A percentile compares a stretch with the other conserved stretches of the same genome.
These are phyloP conservation scores for Parasteatoda lunata DNA, from an alignment of 2,888 invertebrate genomes.

Conservation along the genomic window DNA sequence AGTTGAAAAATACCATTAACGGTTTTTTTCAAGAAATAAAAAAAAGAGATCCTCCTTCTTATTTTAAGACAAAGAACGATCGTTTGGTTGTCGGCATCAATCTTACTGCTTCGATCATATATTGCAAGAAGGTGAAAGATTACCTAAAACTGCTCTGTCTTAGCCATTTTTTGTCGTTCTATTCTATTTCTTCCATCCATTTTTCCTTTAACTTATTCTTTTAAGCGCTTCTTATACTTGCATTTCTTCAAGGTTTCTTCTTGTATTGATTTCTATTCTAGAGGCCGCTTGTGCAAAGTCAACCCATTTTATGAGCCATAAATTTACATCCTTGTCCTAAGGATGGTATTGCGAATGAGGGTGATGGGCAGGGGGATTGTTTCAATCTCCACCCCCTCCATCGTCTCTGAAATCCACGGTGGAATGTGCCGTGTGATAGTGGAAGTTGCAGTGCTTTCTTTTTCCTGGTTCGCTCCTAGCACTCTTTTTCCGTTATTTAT, in stretches of 20 bases:
- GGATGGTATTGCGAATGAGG: slow-evolving; percentile 44
- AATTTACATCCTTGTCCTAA: slow-evolving; percentile 49
- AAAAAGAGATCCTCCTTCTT: no score
- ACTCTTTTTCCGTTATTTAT: not conserved
- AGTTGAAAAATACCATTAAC: slow-evolving; percentile 34
- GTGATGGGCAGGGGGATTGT: slow-evolving; percentile 13
- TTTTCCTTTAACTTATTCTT: slow-evolving; percentile 40
- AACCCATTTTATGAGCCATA: slow-evolving; percentile 56
- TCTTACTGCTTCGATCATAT: slow-evolving; percentile 44
- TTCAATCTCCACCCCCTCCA: not conserved
- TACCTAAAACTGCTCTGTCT: slow-evolving; percentile 47
- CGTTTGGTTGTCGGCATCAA: slow-evolving; percentile 43
- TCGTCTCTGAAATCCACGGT: slow-evolving; percentile 11
- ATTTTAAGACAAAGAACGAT: slow-evolving; percentile 34
- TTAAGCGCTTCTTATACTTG: slow-evolving; percentile 44
- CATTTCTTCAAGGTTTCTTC: slow-evolving; percentile 5
- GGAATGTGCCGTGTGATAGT: slow-evolving; percentile 29
- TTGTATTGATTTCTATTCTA: slow-evolving; percentile 46
- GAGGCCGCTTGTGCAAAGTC: slow-evolving; percentile 51
- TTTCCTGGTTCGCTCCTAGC: not conserved
- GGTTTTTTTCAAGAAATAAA: not conserved
- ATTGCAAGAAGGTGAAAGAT: slow-evolving; percentile 41
- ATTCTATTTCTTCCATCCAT: slow-evolving; percentile 23
- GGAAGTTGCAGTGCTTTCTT: slow-evolving; percentile 8
- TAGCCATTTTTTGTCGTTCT: slow-evolving; percentile 17